Evolutionary conservation across 2,888 invertebrate species (phyloP).

Genomic region (Epinotia ramella): DNA sequence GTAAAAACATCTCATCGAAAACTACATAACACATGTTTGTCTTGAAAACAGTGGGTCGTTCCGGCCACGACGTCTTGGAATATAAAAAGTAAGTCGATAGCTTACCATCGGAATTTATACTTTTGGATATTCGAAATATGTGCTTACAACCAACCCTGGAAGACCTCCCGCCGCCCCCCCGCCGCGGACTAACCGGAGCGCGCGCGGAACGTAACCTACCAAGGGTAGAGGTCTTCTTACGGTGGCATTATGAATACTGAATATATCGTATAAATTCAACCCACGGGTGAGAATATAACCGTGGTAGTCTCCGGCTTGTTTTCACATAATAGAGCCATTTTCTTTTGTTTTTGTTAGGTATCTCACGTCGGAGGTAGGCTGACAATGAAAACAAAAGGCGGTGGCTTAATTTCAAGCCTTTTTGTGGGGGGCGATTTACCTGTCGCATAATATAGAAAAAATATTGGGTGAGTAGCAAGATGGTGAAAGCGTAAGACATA

Average conservation of each 20-base stretch:
- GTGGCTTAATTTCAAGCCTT: slow-evolving; percentile 77
- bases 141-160: slow-evolving; percentile 60
- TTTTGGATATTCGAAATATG: slow-evolving; percentile 85
- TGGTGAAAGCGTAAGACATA: background rate
- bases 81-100: slow-evolving; percentile 86
- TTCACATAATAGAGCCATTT: slow-evolving; percentile 85
- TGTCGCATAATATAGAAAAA: slow-evolving; percentile 43
- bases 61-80: slow-evolving; percentile 76
- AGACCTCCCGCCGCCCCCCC: slow-evolving; percentile 52
- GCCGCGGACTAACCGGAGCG: slow-evolving; percentile 3
- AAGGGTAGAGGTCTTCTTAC: slow-evolving; percentile 59
- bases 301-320: slow-evolving; percentile 82
- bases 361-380: slow-evolving; percentile 78
- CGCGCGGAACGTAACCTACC: slow-evolving; percentile 44
- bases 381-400: slow-evolving; percentile 83
- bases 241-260: slow-evolving; percentile 72
- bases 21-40: slow-evolving; percentile 73
- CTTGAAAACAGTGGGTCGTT: slow-evolving; percentile 81
- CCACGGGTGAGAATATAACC: slow-evolving; percentile 83
- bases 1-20: slow-evolving; percentile 50
- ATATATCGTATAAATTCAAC: slow-evolving; percentile 84
- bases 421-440: slow-evolving; percentile 55
- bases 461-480: background rate
- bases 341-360: slow-evolving; percentile 84
- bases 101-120: slow-evolving; percentile 84